phyloP scores from a whole-genome alignment of 1,140 invertebrate genomes.

The Drosophila repleta region DNA sequence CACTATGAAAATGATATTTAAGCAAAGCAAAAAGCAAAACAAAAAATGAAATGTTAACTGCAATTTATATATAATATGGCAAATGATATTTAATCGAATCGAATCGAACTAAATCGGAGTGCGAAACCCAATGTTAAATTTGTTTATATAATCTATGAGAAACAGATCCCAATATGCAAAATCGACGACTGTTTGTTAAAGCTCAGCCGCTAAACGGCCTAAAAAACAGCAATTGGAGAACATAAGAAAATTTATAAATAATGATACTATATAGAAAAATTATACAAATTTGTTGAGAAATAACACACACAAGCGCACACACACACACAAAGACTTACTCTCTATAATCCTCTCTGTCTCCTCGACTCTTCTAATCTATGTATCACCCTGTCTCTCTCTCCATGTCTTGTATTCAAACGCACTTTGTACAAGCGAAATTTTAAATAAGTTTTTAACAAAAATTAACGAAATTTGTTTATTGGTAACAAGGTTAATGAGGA shows the following conservation, averaged over 20 bases:
- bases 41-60: constrained; percentile 35
- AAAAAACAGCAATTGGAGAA: constrained; percentile 31
- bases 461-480: constrained; percentile 34
- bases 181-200: constrained; percentile 76
- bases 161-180: constrained; percentile 38
- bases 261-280: constrained; percentile 30
- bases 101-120: constrained; percentile 48
- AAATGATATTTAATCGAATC: constrained; percentile 54
- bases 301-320: constrained; percentile 9
- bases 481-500: constrained; percentile 24
- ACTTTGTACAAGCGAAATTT: constrained; percentile 34
- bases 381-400: constrained; percentile 24
- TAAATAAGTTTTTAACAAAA: constrained; percentile 30
- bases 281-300: constrained; percentile 54
- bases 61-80: constrained; percentile 33
- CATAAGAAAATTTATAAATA: constrained; percentile 18
- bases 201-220: constrained; percentile 56
- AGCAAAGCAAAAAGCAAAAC: constrained; percentile 4
- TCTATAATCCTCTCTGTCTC: constrained; percentile 13
- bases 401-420: constrained; percentile 24
- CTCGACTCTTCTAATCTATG: constrained; percentile 14
- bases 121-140: constrained; percentile 77
- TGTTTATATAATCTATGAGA: constrained; percentile 83
- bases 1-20: constrained; percentile 46
- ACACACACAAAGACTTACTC: constrained; percentile 3